These are phyloP conservation scores for Anastrepha ludens DNA, from an alignment of 1,140 invertebrate species.

Conservation along the genomic window DNA sequence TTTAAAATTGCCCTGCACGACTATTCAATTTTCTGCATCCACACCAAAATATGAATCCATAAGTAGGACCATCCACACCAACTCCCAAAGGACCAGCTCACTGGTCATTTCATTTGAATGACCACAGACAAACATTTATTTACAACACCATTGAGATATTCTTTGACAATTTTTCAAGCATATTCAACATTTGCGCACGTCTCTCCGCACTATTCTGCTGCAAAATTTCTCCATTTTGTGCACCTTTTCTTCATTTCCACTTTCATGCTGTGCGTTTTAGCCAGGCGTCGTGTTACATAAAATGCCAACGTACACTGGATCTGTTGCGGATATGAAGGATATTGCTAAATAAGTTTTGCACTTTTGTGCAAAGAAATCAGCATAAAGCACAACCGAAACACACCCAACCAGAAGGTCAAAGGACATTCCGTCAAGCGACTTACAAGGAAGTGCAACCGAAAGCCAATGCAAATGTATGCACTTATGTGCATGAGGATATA, in stretches of 20 bases:
- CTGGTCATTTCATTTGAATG: constrained; percentile 35
- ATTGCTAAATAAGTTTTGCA: constrained; percentile 52
- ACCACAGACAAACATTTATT: constrained; percentile 24
- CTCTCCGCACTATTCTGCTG: not conserved
- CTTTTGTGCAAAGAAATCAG: constrained; percentile 49
- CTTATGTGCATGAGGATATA: not conserved
- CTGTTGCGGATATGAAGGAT: constrained; percentile 32
- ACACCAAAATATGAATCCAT: too few relatives aligned
- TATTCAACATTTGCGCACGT: not conserved
- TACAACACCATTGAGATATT: not conserved
- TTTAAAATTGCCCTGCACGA: too few relatives aligned
- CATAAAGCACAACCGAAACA: not conserved
- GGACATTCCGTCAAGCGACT: not conserved
- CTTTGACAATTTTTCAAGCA: constrained; percentile 35
- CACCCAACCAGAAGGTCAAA: not conserved
- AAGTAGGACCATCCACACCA: too few relatives aligned
- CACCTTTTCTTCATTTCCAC: not conserved
- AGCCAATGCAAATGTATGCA: not conserved
- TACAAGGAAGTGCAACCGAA: not conserved
- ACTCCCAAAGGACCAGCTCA: not conserved
- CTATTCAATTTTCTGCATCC: too few relatives aligned
- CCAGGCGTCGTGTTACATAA: not conserved
- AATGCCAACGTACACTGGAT: constrained; percentile 13
- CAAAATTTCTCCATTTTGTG: not conserved
- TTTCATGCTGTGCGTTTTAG: too few relatives aligned